Evolutionary conservation across 1,140 invertebrate species (phyloP).

Genomic region (Formica exsecta): DNA sequence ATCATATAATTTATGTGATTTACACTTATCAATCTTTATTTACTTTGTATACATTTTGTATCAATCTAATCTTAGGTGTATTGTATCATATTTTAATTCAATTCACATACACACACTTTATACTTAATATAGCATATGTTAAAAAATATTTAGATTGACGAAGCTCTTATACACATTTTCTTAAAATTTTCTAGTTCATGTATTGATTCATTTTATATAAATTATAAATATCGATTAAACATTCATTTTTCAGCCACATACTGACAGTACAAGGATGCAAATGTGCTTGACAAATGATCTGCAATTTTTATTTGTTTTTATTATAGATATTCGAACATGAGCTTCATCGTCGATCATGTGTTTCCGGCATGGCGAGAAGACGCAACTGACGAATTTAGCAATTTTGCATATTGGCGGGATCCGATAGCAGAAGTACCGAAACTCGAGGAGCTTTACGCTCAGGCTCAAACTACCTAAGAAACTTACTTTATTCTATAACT

Average conservation of each 20-base stretch:
- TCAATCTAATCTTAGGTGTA: not conserved
- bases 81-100: not conserved
- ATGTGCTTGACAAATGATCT: not conserved
- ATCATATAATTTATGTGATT: conserved; percentile 18
- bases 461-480: conserved; percentile 76
- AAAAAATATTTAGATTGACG: not conserved
- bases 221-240: not conserved
- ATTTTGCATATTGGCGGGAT: conserved; percentile 96
- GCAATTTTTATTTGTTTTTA: conserved; percentile 49
- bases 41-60: not conserved
- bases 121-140: not conserved
- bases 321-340: conserved; percentile 96
- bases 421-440: conserved; percentile 89
- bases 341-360: conserved; percentile 97
- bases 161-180: conserved; percentile 3
- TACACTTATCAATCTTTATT: not conserved
- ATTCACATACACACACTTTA: not conserved
- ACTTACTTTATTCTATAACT: conserved; percentile 39
- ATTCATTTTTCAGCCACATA: conserved; percentile 42
- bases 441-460: conserved; percentile 72
- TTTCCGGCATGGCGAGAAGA: conserved; percentile 93
- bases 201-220: conserved; percentile 34
- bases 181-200: not conserved
- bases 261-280: not conserved
- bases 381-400: conserved; percentile 93